Percentiles rank a stretch among this genome's conserved stretches.
phyloP scores from a whole-genome alignment of 2,797 vertebrate genomes.

The Dendrocincla fuliginosa region DNA sequence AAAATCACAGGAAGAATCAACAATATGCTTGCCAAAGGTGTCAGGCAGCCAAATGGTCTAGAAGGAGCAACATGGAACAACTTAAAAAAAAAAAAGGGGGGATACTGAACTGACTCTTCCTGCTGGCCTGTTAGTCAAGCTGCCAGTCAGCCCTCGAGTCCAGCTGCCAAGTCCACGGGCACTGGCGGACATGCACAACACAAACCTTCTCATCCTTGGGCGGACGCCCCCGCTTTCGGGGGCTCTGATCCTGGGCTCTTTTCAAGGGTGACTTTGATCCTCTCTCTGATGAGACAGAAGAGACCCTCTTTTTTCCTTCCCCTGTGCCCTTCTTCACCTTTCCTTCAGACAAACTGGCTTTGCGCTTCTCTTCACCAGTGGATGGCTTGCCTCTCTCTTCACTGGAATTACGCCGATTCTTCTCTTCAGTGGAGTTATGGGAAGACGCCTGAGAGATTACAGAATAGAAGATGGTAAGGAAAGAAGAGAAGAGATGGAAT shows the following conservation, averaged over 20 bases:
- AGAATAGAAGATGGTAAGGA: slow-evolving; percentile 71
- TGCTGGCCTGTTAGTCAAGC: neutral
- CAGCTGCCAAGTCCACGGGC: slow-evolving; percentile 49
- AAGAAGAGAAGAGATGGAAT: slow-evolving; percentile 49
- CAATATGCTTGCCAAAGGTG: neutral
- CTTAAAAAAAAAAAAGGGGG: neutral
- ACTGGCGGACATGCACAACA: slow-evolving; percentile 56
- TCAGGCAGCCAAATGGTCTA: neutral
- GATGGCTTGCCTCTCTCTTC: slow-evolving; percentile 79
- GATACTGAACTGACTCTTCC: slow-evolving; percentile 7
- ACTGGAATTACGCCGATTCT: slow-evolving; percentile 82
- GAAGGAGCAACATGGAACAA: neutral
- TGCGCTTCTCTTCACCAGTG: slow-evolving; percentile 85
- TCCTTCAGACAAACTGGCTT: slow-evolving; percentile 76
- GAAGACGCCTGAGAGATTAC: slow-evolving; percentile 78
- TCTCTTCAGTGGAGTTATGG: slow-evolving; percentile 79
- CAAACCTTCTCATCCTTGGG: slow-evolving; percentile 95
- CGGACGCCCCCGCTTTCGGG: slow-evolving; percentile 90
- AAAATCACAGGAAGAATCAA: slow-evolving; percentile 15
- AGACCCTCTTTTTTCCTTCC: slow-evolving; percentile 80
- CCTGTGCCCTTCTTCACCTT: slow-evolving; percentile 81
- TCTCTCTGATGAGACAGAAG: slow-evolving; percentile 79
- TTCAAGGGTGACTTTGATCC: slow-evolving; percentile 84
- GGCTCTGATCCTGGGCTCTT: slow-evolving; percentile 87
- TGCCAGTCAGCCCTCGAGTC: neutral